These are phyloP conservation scores for Poecilia velifera DNA, from an alignment of 2,797 vertebrate species.

Conservation along the genomic window DNA sequence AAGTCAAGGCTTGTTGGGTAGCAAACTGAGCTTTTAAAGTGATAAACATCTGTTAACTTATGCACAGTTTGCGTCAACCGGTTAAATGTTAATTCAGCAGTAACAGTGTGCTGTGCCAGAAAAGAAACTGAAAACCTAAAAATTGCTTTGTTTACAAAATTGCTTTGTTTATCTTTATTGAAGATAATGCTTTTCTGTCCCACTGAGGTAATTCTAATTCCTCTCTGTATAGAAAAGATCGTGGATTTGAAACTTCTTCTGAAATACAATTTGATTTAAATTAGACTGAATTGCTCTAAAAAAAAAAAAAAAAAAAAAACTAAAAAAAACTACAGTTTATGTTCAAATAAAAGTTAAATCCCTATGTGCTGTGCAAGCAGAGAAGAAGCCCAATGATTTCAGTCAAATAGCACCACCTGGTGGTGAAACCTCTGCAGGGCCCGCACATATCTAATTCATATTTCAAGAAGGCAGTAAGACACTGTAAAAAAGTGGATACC, in stretches of 20 bases:
- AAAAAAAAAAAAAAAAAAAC: too few relatives aligned
- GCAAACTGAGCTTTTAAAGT: conserved; percentile 32
- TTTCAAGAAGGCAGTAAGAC: neutral
- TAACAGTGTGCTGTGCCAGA: conserved; percentile 17
- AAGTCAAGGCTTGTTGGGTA: conserved; percentile 44
- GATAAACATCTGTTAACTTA: conserved; percentile 41
- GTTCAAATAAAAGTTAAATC: neutral
- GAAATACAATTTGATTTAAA: conserved; percentile 17
- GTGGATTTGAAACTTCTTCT: conserved; percentile 21
- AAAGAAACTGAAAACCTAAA: conserved; percentile 21
- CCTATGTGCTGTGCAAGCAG: neutral
- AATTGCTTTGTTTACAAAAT: conserved; percentile 10
- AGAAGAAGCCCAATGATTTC: conserved; percentile 1
- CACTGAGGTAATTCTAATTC: conserved; percentile 11
- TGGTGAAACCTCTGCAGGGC: conserved; percentile 50
- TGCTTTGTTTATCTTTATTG: conserved; percentile 11
- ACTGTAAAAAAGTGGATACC: neutral
- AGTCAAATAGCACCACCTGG: conserved; percentile 65
- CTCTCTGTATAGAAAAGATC: conserved; percentile 9
- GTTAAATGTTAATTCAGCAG: conserved; percentile 27
- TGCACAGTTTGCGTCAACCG: conserved; percentile 29
- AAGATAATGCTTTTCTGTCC: conserved; percentile 24
- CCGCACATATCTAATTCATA: too few relatives aligned
- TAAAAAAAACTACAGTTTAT: neutral
- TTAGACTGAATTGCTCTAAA: conserved; percentile 17